Evolutionary conservation across 35 echinoderm and acorn worm genomes (phyloP).

Genomic region (Stichopus chloronotus): DNA sequence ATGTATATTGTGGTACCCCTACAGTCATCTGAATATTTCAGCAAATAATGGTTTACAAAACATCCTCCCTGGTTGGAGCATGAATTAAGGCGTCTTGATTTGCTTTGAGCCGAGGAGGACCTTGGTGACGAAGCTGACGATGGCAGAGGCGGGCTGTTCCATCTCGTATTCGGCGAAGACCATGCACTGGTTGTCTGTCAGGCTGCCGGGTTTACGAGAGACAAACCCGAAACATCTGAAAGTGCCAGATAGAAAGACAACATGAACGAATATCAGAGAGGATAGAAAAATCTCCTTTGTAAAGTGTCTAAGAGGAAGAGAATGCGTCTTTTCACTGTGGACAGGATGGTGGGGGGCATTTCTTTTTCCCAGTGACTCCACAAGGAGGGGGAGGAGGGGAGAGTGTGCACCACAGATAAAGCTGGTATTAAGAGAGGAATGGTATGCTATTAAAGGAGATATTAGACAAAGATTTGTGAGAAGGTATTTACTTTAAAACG

Average conservation of each 20-base stretch:
- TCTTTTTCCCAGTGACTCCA: background rate
- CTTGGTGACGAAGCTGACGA: conserved; percentile 97
- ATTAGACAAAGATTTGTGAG: too few species aligned
- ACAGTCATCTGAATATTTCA: conserved; percentile 18
- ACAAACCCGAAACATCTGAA: conserved; percentile 88
- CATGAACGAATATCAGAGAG: too few species aligned
- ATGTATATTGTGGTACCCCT: background rate
- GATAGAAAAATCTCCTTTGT: background rate
- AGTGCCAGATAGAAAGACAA: background rate
- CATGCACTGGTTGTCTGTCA: conserved; percentile 94
- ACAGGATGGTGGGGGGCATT: too few species aligned
- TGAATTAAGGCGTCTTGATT: conserved; percentile 36
- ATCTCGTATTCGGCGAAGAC: conserved; percentile 93
- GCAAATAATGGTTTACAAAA: background rate
- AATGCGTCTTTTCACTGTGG: too few species aligned
- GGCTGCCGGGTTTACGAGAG: conserved; percentile 83
- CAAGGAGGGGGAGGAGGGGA: background rate
- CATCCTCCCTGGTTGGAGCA: too few species aligned
- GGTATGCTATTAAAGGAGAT: too few species aligned
- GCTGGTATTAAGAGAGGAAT: too few species aligned
- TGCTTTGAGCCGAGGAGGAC: conserved; percentile 78
- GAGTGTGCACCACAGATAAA: too few species aligned
- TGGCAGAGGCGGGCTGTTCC: conserved; percentile 95
- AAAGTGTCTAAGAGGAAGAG: too few species aligned
- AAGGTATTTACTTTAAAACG: too few species aligned